Base-by-base conservation (phyloP, 1,140 invertebrate genomes). In the Plodia interpunctella region DNA sequence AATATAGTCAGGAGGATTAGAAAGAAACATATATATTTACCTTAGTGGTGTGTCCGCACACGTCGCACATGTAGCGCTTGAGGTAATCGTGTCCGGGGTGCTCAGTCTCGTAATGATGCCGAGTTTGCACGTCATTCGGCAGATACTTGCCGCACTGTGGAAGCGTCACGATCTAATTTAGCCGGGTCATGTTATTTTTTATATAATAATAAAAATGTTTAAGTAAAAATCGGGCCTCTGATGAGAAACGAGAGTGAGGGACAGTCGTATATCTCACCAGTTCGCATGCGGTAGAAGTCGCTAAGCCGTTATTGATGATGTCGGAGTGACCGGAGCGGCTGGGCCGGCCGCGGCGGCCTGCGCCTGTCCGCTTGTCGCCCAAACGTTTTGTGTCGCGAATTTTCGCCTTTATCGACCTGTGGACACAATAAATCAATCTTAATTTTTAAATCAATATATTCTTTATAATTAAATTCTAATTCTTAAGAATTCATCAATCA, bases 41-140 rank as follows among this genome's bases (percentile, higher is more conserved):
- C 75, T 66, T 69, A 2, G 86, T 87, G 20, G 78, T 82, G 63
- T 88, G 86, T 55, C 86, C 86, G 60, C 86, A 88, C 1, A 88
- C 81, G 56, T 88, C 83, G 44, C 86, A 88, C 86, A 88, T 87
- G 69, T 87, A 87, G 6, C 86, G 74, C 71, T 87, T 87, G 57
- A 84, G 80, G 65, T 67, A 88, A 13, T 84, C 80, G 0, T 76
- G 70, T 6, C 83, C 86, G 18, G 86, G 86, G 55, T 88, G 86
- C 44, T 81, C 80, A 2, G 73, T 55, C 55, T 84, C 81, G 65
- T 88, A 88, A 62, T 88, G 86, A 28, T 78, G 76, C 9, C 81
- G 71, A 5, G 83, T 82, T 19, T 81, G 76, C 52, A 80, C 77
- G 73, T 88, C 85, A 62, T 80, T 87, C 0, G 63, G 19, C 17